These are phyloP conservation scores for Ormyrus rosae DNA, from an alignment of 2,888 invertebrate species.

Conservation along the genomic window DNA sequence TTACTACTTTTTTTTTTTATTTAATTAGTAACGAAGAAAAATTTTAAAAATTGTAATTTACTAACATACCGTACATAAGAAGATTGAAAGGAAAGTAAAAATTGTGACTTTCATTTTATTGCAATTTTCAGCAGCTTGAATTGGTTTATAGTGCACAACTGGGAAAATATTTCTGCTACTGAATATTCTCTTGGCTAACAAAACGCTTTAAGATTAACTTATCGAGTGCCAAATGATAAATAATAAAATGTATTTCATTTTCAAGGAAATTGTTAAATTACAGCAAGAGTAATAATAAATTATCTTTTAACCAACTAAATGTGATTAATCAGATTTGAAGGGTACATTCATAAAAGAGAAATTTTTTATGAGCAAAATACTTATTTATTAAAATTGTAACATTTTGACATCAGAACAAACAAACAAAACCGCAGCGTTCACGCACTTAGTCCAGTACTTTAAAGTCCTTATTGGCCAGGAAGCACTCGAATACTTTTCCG, in stretches of 20 bases:
- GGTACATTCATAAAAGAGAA: too few species aligned
- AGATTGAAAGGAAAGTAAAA: neutral
- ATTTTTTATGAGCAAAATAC: neutral
- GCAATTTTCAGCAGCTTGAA: conserved; percentile 1
- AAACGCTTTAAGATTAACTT: conserved; percentile 20
- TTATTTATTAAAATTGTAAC: neutral
- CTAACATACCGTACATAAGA: neutral
- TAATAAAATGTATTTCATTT: conserved; percentile 3
- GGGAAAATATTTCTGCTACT: neutral
- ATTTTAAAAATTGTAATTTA: neutral
- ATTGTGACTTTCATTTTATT: conserved; percentile 18
- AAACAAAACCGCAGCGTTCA: neutral
- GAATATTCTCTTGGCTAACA: neutral
- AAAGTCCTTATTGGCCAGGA: conserved; percentile 26
- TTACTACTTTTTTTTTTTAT: neutral
- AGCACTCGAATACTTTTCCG: conserved; percentile 21
- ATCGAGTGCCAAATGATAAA: conserved; percentile 1
- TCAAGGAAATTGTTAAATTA: neutral
- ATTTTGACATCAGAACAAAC: too few species aligned
- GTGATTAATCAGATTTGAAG: neutral
- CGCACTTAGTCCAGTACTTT: conserved; percentile 2
- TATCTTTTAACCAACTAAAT: neutral
- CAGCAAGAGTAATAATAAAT: neutral
- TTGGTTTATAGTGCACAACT: conserved; percentile 3
- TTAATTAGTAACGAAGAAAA: neutral